These are phyloP conservation scores for Exaiptasia diaphana DNA, from an alignment of 64 coral and sea anemone species.

Conservation along the genomic window DNA sequence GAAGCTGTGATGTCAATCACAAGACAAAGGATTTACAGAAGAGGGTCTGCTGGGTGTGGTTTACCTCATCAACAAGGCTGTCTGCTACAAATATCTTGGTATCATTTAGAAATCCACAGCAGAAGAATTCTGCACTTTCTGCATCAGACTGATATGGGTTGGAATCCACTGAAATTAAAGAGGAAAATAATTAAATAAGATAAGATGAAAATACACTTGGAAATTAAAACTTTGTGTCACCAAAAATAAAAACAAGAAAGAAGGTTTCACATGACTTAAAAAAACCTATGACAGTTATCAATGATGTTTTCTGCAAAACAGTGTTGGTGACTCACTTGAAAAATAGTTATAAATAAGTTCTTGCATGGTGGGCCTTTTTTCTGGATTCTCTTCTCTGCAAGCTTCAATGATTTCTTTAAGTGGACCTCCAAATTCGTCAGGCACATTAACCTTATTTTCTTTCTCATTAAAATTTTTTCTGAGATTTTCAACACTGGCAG, in stretches of 20 bases:
- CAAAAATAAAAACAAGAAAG: too few relatives aligned
- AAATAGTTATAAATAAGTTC: slow-evolving; percentile 55
- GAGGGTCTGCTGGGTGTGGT: too few relatives aligned
- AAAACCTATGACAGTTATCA: not conserved
- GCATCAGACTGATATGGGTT: slow-evolving; percentile 89
- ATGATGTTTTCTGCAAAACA: not conserved
- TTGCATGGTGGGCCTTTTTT: slow-evolving; percentile 29
- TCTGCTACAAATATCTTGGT: slow-evolving; percentile 96
- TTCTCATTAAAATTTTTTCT: slow-evolving; percentile 18
- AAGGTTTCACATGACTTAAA: too few relatives aligned
- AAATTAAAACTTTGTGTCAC: too few relatives aligned
- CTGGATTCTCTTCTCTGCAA: slow-evolving; percentile 44
- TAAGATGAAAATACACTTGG: too few relatives aligned
- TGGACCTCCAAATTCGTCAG: slow-evolving; percentile 37
- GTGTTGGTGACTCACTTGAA: slow-evolving; percentile 29
- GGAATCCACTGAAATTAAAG: not conserved
- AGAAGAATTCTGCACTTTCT: slow-evolving; percentile 88
- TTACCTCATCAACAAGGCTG: slow-evolving; percentile 92
- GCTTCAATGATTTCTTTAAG: slow-evolving; percentile 41
- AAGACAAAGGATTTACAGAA: too few relatives aligned
- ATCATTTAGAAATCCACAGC: slow-evolving; percentile 86
- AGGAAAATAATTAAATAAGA: too few relatives aligned
- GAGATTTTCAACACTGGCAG: slow-evolving; percentile 47
- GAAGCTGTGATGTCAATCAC: too few relatives aligned
- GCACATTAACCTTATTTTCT: slow-evolving; percentile 51